A percentile compares a stretch with the other conserved stretches of the same genome.
Evolutionary conservation across 2,888 invertebrate genomes (phyloP).

Genomic region (Dynastes maya): DNA sequence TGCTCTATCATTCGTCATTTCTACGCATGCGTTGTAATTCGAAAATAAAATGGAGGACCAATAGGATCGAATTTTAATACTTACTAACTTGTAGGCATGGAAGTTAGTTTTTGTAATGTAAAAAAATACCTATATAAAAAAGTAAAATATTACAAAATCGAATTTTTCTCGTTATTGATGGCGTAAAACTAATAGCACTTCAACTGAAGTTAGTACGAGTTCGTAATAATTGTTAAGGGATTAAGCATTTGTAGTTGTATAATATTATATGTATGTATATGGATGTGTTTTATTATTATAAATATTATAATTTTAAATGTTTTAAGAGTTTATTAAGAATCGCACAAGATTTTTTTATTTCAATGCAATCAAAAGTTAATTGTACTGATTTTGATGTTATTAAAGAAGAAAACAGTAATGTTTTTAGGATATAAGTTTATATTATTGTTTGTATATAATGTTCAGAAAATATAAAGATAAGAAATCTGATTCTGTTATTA

Average conservation of each 20-base stretch:
- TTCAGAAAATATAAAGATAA: conserved; percentile 25
- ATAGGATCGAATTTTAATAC: neutral
- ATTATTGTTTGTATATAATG: conserved; percentile 37
- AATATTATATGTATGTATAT: conserved; percentile 11
- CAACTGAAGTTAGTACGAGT: neutral
- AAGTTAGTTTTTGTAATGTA: neutral
- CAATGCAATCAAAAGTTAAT: conserved; percentile 1
- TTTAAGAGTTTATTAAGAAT: conserved; percentile 23
- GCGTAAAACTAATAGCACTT: no score
- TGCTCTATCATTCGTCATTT: neutral
- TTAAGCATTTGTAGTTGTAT: neutral
- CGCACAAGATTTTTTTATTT: conserved; percentile 32
- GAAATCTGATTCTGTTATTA: neutral
- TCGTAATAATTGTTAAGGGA: neutral
- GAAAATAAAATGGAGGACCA: conserved; percentile 1
- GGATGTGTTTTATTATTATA: neutral
- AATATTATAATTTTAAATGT: neutral
- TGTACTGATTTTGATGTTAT: conserved; percentile 22
- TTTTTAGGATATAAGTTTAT: conserved; percentile 19
- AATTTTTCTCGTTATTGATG: neutral
- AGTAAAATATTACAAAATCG: neutral
- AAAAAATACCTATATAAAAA: neutral
- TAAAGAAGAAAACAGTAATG: neutral
- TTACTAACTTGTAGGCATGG: neutral
- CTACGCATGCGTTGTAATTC: neutral